These are phyloP conservation scores for Pipa parva DNA, from an alignment of 2,113 vertebrate genomes.

Conservation along the genomic window DNA sequence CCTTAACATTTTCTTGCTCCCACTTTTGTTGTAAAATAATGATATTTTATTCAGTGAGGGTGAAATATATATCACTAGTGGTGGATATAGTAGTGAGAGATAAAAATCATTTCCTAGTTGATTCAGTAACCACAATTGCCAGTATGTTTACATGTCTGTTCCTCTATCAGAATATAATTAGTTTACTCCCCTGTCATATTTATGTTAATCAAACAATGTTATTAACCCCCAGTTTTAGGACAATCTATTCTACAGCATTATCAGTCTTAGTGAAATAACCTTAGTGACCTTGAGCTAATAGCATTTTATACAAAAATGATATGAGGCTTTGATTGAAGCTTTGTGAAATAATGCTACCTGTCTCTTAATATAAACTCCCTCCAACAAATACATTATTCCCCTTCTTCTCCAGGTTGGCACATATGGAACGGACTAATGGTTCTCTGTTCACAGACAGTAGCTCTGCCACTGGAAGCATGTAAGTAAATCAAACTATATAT, in stretches of 20 bases:
- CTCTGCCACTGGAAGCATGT: conserved; percentile 95
- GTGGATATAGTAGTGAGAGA: too few relatives aligned
- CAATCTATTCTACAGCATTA: too few relatives aligned
- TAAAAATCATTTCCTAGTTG: not conserved
- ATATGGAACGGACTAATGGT: conserved; percentile 92
- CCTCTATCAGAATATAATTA: too few relatives aligned
- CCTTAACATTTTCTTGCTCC: not conserved
- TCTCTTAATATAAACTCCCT: not conserved
- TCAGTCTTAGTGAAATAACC: not conserved
- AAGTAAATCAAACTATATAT: too few relatives aligned
- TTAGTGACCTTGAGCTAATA: not conserved
- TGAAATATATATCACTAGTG: too few relatives aligned
- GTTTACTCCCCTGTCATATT: too few relatives aligned
- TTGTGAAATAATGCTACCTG: not conserved
- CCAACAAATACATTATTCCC: not conserved
- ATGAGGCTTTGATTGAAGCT: too few relatives aligned
- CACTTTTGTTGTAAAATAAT: not conserved
- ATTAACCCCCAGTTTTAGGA: too few relatives aligned
- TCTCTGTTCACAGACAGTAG: conserved; percentile 92
- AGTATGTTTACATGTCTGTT: too few relatives aligned
- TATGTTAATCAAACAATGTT: too few relatives aligned
- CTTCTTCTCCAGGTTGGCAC: conserved; percentile 77
- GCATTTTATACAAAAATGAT: too few relatives aligned
- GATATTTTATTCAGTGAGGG: not conserved
- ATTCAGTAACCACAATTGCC: not conserved